phyloP scores from a whole-genome alignment of 2,888 invertebrate genomes.

The Drosophila nr. fundita region DNA sequence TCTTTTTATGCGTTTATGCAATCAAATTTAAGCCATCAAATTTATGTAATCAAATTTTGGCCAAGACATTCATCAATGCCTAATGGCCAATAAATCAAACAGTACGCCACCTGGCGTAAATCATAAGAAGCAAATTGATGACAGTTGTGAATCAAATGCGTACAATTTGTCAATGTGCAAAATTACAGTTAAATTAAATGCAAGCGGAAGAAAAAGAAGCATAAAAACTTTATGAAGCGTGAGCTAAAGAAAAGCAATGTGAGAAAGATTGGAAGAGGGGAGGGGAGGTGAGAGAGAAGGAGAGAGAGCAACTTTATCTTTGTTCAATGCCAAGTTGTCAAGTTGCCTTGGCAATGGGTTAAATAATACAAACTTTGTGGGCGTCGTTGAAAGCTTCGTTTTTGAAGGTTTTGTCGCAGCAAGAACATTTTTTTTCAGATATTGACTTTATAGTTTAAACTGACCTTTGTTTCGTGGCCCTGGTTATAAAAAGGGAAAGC shows the following conservation, averaged over 20 bases:
- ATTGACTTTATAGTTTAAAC: constrained; percentile 43
- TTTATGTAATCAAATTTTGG: background rate
- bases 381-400: constrained; percentile 15
- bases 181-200: constrained; percentile 25
- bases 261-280: background rate
- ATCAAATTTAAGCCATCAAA: background rate
- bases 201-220: constrained; percentile 3
- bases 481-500: constrained; percentile 30
- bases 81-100: constrained; percentile 10
- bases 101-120: constrained; percentile 40
- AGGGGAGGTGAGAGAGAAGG: constrained; percentile 2
- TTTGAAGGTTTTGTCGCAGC: constrained; percentile 44
- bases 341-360: constrained; percentile 62
- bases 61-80: background rate
- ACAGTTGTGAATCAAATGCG: constrained; percentile 50
- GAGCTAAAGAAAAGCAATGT: constrained; percentile 50
- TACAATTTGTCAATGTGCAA: constrained; percentile 33
- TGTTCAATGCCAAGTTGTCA: constrained; percentile 41
- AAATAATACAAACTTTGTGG: constrained; percentile 41
- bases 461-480: constrained; percentile 42
- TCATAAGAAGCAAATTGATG: constrained; percentile 38
- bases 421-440: constrained; percentile 16
- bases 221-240: constrained; percentile 53
- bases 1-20: background rate
- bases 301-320: background rate